Conservation (phyloP, 2,797 vertebrate genomes). For the Synanceia verrucosa region DNA sequence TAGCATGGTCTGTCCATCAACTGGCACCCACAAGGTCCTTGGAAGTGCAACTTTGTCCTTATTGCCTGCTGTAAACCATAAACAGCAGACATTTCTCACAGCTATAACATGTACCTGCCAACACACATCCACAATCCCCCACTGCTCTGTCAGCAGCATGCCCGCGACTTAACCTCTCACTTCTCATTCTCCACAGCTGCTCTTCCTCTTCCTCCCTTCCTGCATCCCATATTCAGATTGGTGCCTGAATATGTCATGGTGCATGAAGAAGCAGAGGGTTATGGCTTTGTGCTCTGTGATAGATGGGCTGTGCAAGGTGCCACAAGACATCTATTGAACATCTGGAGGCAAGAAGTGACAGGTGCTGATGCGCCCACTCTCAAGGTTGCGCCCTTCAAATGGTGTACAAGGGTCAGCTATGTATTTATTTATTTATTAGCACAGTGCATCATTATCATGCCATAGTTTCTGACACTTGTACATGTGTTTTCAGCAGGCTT, state of each 20-base stretch:
- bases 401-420: not conserved
- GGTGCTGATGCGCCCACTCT: conserved; percentile 51
- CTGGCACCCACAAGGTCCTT: conserved; percentile 6
- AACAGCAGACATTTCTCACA: conserved; percentile 43
- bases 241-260: conserved; percentile 16
- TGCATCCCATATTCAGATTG: conserved; percentile 45
- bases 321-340: conserved; percentile 51
- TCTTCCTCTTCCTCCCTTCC: conserved; percentile 18
- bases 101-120: conserved; percentile 58
- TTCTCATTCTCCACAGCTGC: conserved; percentile 35
- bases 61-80: conserved; percentile 52
- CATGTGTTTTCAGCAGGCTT: not conserved
- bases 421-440: not conserved
- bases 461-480: not conserved
- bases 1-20: conserved; percentile 47
- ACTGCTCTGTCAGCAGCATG: conserved; percentile 22
- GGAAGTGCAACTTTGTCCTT: conserved; percentile 21
- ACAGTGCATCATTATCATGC: not conserved
- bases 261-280: conserved; percentile 31
- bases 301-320: conserved; percentile 47
- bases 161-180: conserved; percentile 55
- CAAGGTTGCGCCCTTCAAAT: conserved; percentile 29
- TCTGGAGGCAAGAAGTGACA: conserved; percentile 52
- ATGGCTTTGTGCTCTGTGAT: conserved; percentile 47
- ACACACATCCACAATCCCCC: conserved; percentile 3